These are phyloP conservation scores for Trichosurus vulpecula DNA, from an alignment of 2,797 vertebrate genomes.

Conservation along the genomic window DNA sequence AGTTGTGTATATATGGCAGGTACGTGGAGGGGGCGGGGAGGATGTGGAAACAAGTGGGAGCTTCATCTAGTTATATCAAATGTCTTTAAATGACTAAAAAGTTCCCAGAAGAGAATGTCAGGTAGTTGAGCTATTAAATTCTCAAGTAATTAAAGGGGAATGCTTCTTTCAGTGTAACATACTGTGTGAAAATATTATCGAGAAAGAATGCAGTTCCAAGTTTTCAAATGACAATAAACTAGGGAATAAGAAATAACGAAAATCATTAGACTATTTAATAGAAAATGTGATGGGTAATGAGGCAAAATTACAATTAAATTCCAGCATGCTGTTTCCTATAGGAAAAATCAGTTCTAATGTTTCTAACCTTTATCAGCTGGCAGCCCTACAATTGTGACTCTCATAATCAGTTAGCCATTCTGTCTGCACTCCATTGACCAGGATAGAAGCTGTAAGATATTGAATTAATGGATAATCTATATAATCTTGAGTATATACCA, in stretches of 20 bases:
- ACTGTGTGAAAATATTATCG: conserved; percentile 33
- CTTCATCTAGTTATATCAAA: conserved; percentile 43
- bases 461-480: conserved; percentile 34
- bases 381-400: conserved; percentile 54
- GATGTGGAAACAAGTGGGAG: not conserved
- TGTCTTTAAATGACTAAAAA: conserved; percentile 53
- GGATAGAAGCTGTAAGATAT: conserved; percentile 60
- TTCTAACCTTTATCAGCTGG: conserved; percentile 73
- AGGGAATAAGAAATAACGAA: conserved; percentile 73
- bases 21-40: not conserved
- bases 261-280: conserved; percentile 77
- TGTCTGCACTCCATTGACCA: conserved; percentile 1
- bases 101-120: conserved; percentile 24
- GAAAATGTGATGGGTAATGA: conserved; percentile 74
- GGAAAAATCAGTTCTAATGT: conserved; percentile 75
- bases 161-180: conserved; percentile 51
- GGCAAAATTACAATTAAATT: conserved; percentile 78
- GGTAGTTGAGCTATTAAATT: conserved; percentile 57
- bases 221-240: conserved; percentile 67
- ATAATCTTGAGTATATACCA: conserved; percentile 16
- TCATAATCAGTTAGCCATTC: conserved; percentile 51
- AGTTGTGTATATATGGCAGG: not conserved
- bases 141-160: conserved; percentile 53
- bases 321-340: conserved; percentile 73
- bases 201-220: conserved; percentile 43